Evolutionary conservation across 2,888 invertebrate species (phyloP), one percentile per base, ranked within the genome.

Genomic region (Plebejus anna): DNA sequence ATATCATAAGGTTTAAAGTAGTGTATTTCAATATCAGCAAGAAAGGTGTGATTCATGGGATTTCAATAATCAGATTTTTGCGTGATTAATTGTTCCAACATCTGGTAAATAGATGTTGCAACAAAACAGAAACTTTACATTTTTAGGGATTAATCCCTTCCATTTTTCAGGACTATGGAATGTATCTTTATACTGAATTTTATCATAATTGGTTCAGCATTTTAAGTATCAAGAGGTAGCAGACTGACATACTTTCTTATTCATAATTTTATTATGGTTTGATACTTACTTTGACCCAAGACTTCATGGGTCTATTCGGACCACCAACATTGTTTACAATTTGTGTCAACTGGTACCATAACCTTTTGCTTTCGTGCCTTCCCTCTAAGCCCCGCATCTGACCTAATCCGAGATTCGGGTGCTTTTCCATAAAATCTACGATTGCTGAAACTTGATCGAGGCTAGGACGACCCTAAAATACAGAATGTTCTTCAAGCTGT

Each of bases 351-450:
- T 89, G 84, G 55, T 88, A 84, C 93, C 93, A 94, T 4, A 93
- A 84, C 78, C 88, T 91, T 79, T 93, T 93, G 78, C 92, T 89
- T 80, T 89, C 88, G 51, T 91, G 89, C 22, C 93, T 84, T 11
- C 91, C 92, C 78, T 93, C 94, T 13, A 92, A 78, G 0, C 92
- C 92, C 79, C 92, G 82, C 76, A 93, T 79, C 79, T 89, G 88
- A 0, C 93, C 91, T 3, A 89, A 81, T 0, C 86, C 94, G 38
- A 94, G 80, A 0, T 85, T 81, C 42, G 87, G 89, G 78, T 94
- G 91, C 78, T 90, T 88, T 81, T 92, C 93, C 93, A 93, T 92
- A 80, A 92, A 93, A 70, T 91, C 88, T 22, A 93, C 90, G 76
- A 94, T 92, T 0, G 92, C 90, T 66, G 88, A 84, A 66, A 93